These are phyloP conservation scores for Leptodactylus fallax DNA, from an alignment of 2,797 vertebrate species.

Conservation along the genomic window DNA sequence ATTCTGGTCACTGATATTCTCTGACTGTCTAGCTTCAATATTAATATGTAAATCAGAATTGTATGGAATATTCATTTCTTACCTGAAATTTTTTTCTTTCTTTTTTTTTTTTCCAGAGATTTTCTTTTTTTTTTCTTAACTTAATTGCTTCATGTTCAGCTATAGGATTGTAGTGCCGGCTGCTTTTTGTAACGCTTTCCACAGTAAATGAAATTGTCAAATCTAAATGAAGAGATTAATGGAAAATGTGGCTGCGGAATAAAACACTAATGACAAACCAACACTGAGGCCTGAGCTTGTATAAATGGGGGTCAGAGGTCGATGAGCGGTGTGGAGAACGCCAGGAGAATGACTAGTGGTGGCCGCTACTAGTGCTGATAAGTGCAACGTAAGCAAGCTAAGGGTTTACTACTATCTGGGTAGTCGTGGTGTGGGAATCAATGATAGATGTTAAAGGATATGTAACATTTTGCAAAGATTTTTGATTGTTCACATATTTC, in stretches of 20 bases:
- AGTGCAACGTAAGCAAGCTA: too few species aligned
- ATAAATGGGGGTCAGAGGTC: background rate
- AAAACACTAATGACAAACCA: constrained; percentile 57
- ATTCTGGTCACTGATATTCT: background rate
- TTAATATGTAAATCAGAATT: constrained; percentile 15
- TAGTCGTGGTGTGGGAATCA: background rate
- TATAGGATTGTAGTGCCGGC: background rate
- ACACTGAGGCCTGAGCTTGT: background rate
- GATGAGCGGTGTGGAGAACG: background rate
- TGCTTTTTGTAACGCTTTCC: constrained; percentile 24
- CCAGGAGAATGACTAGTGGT: background rate
- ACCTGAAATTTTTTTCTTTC: background rate
- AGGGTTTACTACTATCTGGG: background rate
- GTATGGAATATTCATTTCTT: background rate
- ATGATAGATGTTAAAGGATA: too few species aligned
- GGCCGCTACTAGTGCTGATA: background rate
- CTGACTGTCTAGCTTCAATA: background rate
- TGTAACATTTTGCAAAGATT: too few species aligned
- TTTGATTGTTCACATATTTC: too few species aligned
- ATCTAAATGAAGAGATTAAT: constrained; percentile 33
- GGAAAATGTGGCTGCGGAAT: constrained; percentile 40
- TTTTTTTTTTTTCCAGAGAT: background rate
- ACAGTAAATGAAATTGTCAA: constrained; percentile 31
- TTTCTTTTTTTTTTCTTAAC: background rate
- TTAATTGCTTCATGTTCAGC: background rate